phyloP scores from a whole-genome alignment of 2,113 vertebrate species.

The Apteryx owenii region DNA sequence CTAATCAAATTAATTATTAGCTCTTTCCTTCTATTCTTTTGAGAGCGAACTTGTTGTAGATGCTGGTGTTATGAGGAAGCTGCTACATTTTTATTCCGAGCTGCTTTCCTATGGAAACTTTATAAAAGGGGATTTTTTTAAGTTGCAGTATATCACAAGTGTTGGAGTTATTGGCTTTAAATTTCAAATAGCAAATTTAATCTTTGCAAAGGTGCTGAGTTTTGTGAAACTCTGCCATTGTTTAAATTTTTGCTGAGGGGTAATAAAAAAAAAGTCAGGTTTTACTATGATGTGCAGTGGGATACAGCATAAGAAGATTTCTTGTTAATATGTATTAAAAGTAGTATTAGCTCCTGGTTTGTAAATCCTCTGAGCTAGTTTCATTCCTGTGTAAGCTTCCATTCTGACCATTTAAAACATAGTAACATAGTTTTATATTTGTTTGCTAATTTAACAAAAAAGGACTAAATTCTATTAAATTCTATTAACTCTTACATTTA shows the following conservation, averaged over 20 bases:
- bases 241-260: constrained; percentile 51
- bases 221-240: constrained; percentile 9
- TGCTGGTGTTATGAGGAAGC: neutral
- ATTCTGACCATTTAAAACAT: neutral
- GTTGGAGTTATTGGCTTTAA: constrained; percentile 17
- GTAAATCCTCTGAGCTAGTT: constrained; percentile 1
- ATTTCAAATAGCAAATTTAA: constrained; percentile 39
- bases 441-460: neutral
- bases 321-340: constrained; percentile 26
- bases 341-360: neutral
- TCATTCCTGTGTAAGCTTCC: neutral
- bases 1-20: neutral
- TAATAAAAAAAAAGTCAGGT: neutral
- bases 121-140: neutral
- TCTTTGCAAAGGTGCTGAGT: constrained; percentile 18
- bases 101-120: neutral
- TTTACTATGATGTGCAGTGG: neutral
- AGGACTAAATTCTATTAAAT: neutral
- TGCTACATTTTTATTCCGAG: neutral
- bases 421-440: neutral
- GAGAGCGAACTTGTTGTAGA: neutral
- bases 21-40: neutral
- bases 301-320: constrained; percentile 16
- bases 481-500: neutral
- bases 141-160: neutral